Evolutionary conservation across 2,113 vertebrate species (phyloP), one percentile per base, ranked within the genome.

Genomic region (Megaptera novaeangliae): DNA sequence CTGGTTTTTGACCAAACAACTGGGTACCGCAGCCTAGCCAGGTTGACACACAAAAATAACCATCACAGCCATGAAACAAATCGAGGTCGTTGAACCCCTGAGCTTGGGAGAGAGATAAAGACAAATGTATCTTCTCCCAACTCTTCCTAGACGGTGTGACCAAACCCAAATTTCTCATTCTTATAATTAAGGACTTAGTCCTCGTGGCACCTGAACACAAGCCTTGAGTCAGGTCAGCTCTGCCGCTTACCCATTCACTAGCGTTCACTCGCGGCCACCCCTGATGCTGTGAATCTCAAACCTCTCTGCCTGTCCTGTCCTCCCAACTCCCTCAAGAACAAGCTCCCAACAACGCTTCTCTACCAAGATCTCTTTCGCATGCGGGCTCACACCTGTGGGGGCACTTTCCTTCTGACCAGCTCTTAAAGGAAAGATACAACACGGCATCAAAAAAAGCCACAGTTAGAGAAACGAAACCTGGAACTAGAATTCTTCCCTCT

Each of bases 381-480:
- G 39, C 44, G 36, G n/a, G 18, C 46, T 91, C 46, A 59, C 34
- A 84, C 6, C 36, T 49, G 27, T 27, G 9, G 17, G 11, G 34
- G n/a, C 59, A 34, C 55, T 89, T 63, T 57, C 63, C 49, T 89
- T 81, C 63, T 90, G 36, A 59, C 49, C 39, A 82, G 52, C 66
- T 84, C 34, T 10, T 8, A 90, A 93, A 92, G 18, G 64, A 90
- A 90, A 91, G 23, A n/a, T 15, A 55, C 14, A 86, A 83, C 49
- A 23, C 80, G 39, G 68, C 15, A 31, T 72, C 39, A 71, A 68
- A 31, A 63, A 74, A 63, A 71, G 34, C 39, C 80, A 94, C 25
- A 46, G 41, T 34, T 8, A 52, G 72, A 91, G 66, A 59, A 92
- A 63, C 64, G n/a, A 91, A 78, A 63, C 34, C 64, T 39, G 25